phyloP scores from a whole-genome alignment of 2,113 vertebrate genomes.

The Phoxinus phoxinus region DNA sequence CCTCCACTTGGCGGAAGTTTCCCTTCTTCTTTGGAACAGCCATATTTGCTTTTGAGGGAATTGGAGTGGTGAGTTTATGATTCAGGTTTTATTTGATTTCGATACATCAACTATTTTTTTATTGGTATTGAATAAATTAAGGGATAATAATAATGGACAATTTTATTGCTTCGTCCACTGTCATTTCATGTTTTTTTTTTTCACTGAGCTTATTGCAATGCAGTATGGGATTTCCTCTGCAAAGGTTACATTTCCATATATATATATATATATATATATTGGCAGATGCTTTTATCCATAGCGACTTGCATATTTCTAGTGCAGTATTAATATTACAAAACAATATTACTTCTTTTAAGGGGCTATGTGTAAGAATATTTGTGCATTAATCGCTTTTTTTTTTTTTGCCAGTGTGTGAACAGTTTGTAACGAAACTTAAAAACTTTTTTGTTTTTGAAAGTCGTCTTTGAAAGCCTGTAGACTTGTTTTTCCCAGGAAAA shows the following conservation, averaged over 20 bases:
- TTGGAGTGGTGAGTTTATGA: conserved; percentile 82
- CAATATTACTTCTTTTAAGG: too few species aligned
- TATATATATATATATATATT: neutral
- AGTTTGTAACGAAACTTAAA: too few species aligned
- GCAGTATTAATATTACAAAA: neutral
- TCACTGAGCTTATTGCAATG: neutral
- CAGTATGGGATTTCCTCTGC: neutral
- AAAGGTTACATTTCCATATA: neutral
- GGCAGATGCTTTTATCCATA: neutral
- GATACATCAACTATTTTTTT: neutral
- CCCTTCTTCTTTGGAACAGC: conserved; percentile 88
- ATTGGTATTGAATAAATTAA: neutral
- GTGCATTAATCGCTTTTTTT: too few species aligned
- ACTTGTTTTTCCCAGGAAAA: too few species aligned
- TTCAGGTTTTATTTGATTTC: neutral
- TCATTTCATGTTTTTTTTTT: too few species aligned
- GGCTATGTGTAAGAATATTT: too few species aligned
- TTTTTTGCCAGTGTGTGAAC: too few species aligned
- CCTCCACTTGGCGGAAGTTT: conserved; percentile 82
- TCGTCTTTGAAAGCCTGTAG: too few species aligned
- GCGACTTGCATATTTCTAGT: neutral
- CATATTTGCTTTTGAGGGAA: conserved; percentile 89
- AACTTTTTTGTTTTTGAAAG: too few species aligned
- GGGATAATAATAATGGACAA: neutral
- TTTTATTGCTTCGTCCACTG: too few species aligned